phyloP scores from a whole-genome alignment of 2,797 vertebrate species.

The Chiroxiphia lanceolata region DNA sequence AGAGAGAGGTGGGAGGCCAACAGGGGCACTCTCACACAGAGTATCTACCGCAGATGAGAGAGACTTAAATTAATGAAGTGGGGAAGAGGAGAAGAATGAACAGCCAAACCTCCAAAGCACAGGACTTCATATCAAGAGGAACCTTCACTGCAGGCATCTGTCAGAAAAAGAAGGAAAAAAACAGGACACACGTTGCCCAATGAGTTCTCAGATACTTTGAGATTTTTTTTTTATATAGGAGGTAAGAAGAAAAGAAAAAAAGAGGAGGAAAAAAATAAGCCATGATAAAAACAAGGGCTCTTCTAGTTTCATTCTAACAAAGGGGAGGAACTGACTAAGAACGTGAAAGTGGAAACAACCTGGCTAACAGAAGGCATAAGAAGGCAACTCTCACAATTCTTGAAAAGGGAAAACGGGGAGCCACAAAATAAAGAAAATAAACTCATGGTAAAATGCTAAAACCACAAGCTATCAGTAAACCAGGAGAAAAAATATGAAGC shows the following conservation, averaged over 20 bases:
- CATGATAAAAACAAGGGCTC: background rate
- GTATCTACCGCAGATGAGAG: background rate
- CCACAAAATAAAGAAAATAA: background rate
- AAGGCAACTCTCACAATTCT: background rate
- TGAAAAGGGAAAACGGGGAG: background rate
- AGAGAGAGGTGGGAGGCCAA: background rate
- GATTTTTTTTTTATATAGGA: background rate
- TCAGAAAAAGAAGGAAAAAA: background rate
- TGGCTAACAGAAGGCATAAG: background rate
- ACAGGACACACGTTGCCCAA: background rate
- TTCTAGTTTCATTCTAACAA: background rate
- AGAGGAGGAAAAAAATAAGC: fast-evolving
- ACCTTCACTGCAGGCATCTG: background rate
- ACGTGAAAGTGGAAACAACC: background rate
- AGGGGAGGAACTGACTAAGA: background rate
- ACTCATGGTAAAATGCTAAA: background rate
- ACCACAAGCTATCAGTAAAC: background rate
- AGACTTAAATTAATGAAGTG: background rate
- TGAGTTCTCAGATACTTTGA: background rate
- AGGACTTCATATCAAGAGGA: background rate
- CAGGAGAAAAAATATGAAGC: background rate
- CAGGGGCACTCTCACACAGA: background rate
- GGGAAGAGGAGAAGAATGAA: background rate
- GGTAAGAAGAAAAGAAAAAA: background rate
- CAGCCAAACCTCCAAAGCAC: background rate